Evolutionary conservation across 2,888 invertebrate genomes (phyloP).

Genomic region (Dynastes tityus): DNA sequence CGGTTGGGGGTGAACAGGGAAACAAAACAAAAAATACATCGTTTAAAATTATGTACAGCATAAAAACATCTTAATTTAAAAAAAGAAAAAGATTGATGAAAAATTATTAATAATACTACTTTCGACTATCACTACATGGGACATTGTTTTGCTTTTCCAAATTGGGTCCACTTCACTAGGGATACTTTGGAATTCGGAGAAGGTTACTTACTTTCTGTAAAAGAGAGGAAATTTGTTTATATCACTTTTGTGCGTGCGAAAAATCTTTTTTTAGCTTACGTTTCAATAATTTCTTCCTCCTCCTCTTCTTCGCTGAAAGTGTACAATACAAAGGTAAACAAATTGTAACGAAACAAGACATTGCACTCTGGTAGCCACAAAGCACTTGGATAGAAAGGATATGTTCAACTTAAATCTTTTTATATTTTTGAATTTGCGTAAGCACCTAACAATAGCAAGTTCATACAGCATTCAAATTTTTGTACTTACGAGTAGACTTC

Average conservation of each 20-base stretch:
- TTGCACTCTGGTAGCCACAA: constrained; percentile 53
- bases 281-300: constrained; percentile 83
- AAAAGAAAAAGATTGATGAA: background rate
- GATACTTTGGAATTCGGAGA: constrained; percentile 27
- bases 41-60: constrained; percentile 61
- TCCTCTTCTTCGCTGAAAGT: constrained; percentile 79
- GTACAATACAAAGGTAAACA: constrained; percentile 63
- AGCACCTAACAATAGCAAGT: constrained; percentile 15
- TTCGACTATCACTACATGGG: background rate
- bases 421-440: constrained; percentile 7
- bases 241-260: background rate
- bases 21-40: constrained; percentile 63
- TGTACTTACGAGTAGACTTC: constrained; percentile 93
- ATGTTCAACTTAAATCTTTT: no score
- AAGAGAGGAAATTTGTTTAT: constrained; percentile 60
- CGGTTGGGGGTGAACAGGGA: constrained; percentile 63
- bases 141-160: constrained; percentile 25
- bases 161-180: constrained; percentile 35
- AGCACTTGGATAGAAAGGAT: constrained; percentile 34
- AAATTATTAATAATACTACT: no score
- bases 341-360: constrained; percentile 42
- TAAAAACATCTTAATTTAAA: constrained; percentile 54
- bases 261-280: constrained; percentile 75
- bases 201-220: constrained; percentile 73
- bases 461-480: background rate